phyloP scores from a whole-genome alignment of 2,797 vertebrate species.

The Notamacropus eugenii region DNA sequence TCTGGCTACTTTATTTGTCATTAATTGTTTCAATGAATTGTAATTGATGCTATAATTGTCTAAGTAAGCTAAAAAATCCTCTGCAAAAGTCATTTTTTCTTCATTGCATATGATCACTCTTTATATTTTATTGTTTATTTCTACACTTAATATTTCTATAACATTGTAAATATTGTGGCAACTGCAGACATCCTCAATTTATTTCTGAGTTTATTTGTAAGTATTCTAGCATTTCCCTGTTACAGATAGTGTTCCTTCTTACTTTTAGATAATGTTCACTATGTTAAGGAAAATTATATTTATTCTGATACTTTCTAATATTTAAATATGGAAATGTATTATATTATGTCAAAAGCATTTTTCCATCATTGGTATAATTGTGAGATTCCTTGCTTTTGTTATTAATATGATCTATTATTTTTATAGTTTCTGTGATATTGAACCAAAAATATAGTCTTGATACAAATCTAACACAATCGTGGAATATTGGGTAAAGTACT shows the following conservation, averaged over 20 bases:
- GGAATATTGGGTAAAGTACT: neutral
- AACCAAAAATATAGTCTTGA: neutral
- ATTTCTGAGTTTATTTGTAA: neutral
- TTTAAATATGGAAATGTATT: neutral
- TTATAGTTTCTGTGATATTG: neutral
- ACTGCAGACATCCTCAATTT: neutral
- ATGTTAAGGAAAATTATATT: neutral
- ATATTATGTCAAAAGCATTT: neutral
- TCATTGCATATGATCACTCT: neutral
- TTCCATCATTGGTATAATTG: neutral
- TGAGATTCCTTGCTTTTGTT: neutral
- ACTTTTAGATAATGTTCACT: neutral
- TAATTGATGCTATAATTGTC: neutral
- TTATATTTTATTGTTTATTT: neutral
- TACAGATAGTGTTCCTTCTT: neutral
- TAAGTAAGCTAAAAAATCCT: neutral
- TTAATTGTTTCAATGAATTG: neutral
- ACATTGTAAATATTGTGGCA: neutral
- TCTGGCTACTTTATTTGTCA: neutral
- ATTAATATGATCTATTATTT: neutral
- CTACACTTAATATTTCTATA: neutral
- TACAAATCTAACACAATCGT: neutral
- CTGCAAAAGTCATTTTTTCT: neutral
- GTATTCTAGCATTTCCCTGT: neutral
- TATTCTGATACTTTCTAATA: neutral